Percentiles rank a stretch among this genome's conserved stretches.
Conservation (phyloP, 1,140 invertebrate species). For the Lerema accius region DNA sequence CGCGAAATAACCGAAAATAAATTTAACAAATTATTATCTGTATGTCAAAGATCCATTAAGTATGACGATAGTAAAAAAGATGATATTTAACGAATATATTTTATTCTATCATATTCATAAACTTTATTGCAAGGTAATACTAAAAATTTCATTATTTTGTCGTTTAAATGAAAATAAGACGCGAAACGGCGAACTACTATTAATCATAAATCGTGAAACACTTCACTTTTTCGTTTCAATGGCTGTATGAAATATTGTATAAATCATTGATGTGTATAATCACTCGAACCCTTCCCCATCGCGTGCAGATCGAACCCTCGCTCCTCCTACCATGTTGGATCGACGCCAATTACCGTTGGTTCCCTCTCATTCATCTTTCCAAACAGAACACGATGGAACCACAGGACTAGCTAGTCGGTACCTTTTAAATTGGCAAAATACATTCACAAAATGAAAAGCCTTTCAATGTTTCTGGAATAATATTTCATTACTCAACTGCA, state of each 20-base stretch:
- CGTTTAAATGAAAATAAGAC: too few relatives aligned
- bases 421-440: conserved; percentile 23
- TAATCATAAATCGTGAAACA: neutral
- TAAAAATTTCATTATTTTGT: too few relatives aligned
- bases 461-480: neutral
- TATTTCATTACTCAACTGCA: neutral
- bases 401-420: conserved; percentile 15
- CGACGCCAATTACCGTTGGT: conserved; percentile 39
- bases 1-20: too few relatives aligned
- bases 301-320: conserved; percentile 24
- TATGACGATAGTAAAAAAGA: too few relatives aligned
- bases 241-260: neutral
- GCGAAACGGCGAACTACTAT: too few relatives aligned
- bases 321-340: conserved; percentile 34
- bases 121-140: too few relatives aligned
- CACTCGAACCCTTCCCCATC: conserved; percentile 14
- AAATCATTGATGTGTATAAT: conserved; percentile 3
- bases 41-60: too few relatives aligned
- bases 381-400: conserved; percentile 27
- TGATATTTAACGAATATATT: too few relatives aligned
- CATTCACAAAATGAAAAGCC: neutral
- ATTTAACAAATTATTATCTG: too few relatives aligned
- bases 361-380: conserved; percentile 38
- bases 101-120: too few relatives aligned
- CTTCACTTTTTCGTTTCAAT: neutral